Conservation (phyloP, 2,797 vertebrate genomes). For the Eurystomus glaucurus region DNA sequence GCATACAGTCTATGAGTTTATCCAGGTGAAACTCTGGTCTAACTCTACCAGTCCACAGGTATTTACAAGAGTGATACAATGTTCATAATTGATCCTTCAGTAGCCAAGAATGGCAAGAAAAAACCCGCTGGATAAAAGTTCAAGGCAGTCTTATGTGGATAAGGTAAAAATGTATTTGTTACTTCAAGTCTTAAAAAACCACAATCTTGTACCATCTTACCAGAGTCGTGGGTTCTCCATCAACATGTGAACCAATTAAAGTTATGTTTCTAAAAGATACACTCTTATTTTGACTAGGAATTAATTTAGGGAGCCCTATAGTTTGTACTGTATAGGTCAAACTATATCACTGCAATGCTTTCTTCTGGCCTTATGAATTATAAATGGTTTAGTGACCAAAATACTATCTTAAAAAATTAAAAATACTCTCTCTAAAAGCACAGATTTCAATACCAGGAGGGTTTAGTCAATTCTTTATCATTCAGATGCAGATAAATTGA, state of each 20-base stretch:
- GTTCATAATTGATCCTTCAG: background rate
- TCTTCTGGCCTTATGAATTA: slow-evolving; percentile 7
- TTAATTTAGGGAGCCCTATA: background rate
- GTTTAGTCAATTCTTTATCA: slow-evolving; percentile 57
- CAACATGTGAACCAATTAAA: background rate
- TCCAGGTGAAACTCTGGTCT: background rate
- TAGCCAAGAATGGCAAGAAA: background rate
- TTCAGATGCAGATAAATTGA: slow-evolving; percentile 66
- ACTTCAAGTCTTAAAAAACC: background rate
- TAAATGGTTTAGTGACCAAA: slow-evolving; percentile 43
- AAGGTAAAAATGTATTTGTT: background rate
- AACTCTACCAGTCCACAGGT: background rate
- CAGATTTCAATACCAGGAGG: slow-evolving; percentile 43
- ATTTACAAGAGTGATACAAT: background rate
- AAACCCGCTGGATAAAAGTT: background rate
- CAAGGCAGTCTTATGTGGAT: background rate
- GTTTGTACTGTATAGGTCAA: background rate
- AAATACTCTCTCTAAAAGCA: slow-evolving; percentile 1
- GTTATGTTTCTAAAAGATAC: background rate
- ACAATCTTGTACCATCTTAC: background rate
- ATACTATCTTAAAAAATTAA: slow-evolving; percentile 44
- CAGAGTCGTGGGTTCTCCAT: background rate
- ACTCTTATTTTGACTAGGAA: background rate
- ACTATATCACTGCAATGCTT: background rate
- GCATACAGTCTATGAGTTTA: background rate